Evolutionary conservation across 1,140 invertebrate genomes (phyloP).

Genomic region (Drosophila arawakana): DNA sequence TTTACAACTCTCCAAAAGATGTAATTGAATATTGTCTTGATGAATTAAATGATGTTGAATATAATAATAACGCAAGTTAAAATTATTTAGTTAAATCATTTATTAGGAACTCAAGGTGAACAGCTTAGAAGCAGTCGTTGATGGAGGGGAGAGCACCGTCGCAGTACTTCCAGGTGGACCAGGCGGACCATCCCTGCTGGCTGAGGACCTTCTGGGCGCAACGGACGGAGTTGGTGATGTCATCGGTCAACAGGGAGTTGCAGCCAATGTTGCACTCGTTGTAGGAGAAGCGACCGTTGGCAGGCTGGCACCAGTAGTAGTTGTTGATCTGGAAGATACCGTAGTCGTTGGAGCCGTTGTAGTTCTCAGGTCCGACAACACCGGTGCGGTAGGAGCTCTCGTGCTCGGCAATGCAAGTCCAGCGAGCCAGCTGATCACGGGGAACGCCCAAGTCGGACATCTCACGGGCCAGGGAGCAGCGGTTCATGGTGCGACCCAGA

Average conservation of each 20-base stretch:
- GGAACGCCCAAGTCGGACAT: slow-evolving; percentile 69
- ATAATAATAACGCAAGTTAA: too few species aligned
- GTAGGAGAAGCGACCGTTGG: slow-evolving; percentile 62
- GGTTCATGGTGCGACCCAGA: slow-evolving; percentile 67
- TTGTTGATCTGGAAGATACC: slow-evolving; percentile 80
- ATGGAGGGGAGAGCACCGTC: slow-evolving; percentile 60
- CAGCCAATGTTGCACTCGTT: slow-evolving; percentile 63
- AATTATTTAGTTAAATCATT: background rate
- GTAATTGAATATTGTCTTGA: too few species aligned
- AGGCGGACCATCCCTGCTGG: slow-evolving; percentile 73
- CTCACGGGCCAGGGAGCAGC: slow-evolving; percentile 76
- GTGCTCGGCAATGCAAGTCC: slow-evolving; percentile 70
- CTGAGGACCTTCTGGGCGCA: slow-evolving; percentile 67
- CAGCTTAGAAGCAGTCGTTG: slow-evolving; percentile 29
- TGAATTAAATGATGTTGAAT: too few species aligned
- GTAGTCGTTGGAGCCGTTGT: slow-evolving; percentile 71
- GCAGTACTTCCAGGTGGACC: slow-evolving; percentile 73
- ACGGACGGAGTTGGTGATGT: slow-evolving; percentile 64
- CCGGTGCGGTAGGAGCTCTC: slow-evolving; percentile 65
- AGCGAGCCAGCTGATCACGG: slow-evolving; percentile 53
- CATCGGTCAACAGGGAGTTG: slow-evolving; percentile 56
- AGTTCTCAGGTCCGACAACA: slow-evolving; percentile 57
- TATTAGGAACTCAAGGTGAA: slow-evolving; percentile 28
- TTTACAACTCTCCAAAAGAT: too few species aligned
- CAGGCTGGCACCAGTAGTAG: slow-evolving; percentile 71